Percentiles rank a stretch among this genome's conserved stretches.
Conservation (phyloP, 2,888 invertebrate genomes). For the Caenorhabditis wallacei region DNA sequence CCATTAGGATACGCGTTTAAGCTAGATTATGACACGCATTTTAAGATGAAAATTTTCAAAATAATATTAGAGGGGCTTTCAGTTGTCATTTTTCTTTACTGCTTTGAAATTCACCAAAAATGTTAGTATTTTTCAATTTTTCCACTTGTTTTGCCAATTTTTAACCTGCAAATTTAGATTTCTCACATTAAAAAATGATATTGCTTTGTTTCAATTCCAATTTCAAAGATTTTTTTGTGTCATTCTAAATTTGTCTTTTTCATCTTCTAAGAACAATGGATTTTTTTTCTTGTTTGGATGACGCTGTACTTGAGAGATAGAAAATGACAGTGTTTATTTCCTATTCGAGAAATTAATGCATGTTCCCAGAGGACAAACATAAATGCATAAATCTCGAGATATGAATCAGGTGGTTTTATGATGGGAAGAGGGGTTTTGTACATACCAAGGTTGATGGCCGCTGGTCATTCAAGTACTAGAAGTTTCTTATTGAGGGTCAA, state of each 20-base stretch:
- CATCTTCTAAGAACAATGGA: neutral
- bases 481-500: slow-evolving; percentile 55
- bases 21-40: no score
- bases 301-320: slow-evolving; percentile 7
- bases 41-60: no score
- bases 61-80: no score
- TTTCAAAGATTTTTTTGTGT: neutral
- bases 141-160: no score
- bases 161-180: no score
- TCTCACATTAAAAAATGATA: no score
- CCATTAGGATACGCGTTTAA: no score
- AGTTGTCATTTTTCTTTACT: no score
- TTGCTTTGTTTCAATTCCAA: no score
- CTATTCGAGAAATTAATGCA: slow-evolving; percentile 19
- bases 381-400: slow-evolving; percentile 56
- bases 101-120: neutral
- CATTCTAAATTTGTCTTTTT: neutral
- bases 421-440: slow-evolving; percentile 29
- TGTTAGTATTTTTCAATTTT: neutral
- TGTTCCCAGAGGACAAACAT: slow-evolving; percentile 41
- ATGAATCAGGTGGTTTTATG: slow-evolving; percentile 62
- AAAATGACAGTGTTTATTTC: slow-evolving; percentile 26
- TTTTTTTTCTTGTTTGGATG: neutral
- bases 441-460: slow-evolving; percentile 53
- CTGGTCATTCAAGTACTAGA: slow-evolving; percentile 43